Conservation (phyloP, 2,888 invertebrate genomes). For the Rhynchonema sp. region DNA sequence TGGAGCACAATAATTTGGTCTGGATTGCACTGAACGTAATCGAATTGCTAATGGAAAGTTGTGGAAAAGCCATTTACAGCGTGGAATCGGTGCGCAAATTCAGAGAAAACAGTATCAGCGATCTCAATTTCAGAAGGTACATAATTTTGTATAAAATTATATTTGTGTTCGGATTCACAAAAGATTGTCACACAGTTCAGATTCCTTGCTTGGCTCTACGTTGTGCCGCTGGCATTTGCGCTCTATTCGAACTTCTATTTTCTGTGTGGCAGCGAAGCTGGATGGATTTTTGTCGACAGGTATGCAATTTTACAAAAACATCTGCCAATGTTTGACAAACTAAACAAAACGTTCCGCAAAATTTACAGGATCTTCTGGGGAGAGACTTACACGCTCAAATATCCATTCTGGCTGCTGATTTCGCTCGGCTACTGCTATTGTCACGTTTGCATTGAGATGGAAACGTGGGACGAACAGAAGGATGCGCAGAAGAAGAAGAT, state of each 20-base stretch:
- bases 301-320: too few species aligned
- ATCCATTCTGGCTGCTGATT: conserved; percentile 21
- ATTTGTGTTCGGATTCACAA: neutral
- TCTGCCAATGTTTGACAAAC: too few species aligned
- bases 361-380: conserved; percentile 24
- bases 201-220: conserved; percentile 16
- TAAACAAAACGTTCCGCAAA: too few species aligned
- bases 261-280: conserved; percentile 17
- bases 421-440: conserved; percentile 21
- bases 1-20: conserved; percentile 28
- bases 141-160: neutral
- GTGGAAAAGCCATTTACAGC: conserved; percentile 20
- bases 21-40: conserved; percentile 33
- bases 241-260: conserved; percentile 28
- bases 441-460: conserved; percentile 20
- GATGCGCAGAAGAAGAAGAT: neutral
- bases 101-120: neutral
- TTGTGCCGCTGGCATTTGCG: conserved; percentile 23
- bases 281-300: conserved; percentile 12
- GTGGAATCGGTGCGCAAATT: conserved; percentile 7
- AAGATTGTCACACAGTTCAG: neutral
- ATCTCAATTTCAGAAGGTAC: neutral
- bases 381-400: conserved; percentile 22
- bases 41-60: conserved; percentile 29
- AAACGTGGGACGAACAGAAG: conserved; percentile 1